Evolutionary conservation across 2,888 invertebrate species (phyloP).

Genomic region (Aphidius colemani): DNA sequence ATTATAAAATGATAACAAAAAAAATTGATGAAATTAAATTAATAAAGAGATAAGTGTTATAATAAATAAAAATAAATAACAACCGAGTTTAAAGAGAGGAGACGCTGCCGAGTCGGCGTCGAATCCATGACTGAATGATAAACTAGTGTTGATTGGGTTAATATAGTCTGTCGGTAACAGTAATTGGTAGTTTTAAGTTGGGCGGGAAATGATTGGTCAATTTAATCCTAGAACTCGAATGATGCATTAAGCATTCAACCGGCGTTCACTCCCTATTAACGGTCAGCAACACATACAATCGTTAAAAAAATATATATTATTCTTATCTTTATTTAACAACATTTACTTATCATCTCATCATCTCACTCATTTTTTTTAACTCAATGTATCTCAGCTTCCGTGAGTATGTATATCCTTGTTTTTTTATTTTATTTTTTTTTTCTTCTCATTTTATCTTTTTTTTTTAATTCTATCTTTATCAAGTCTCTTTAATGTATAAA

Average conservation of each 20-base stretch:
- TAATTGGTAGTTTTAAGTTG: constrained; percentile 66
- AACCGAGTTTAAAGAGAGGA: too few species aligned
- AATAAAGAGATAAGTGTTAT: too few species aligned
- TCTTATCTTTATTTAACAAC: not conserved
- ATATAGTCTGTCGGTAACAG: constrained; percentile 68
- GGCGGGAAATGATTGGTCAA: constrained; percentile 61
- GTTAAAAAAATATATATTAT: not conserved
- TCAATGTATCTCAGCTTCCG: not conserved
- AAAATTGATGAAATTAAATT: too few species aligned
- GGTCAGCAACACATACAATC: constrained; percentile 36
- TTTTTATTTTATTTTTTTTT: constrained; percentile 17
- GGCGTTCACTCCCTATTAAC: constrained; percentile 59
- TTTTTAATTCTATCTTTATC: constrained; percentile 20
- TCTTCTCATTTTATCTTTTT: constrained; percentile 25
- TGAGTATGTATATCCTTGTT: constrained; percentile 10
- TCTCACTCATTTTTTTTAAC: not conserved
- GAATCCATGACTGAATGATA: constrained; percentile 65
- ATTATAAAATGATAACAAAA: too few species aligned
- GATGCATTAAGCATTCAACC: constrained; percentile 59
- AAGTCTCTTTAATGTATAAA: not conserved
- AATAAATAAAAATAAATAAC: too few species aligned
- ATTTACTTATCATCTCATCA: constrained; percentile 1
- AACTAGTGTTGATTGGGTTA: constrained; percentile 70
- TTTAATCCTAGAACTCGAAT: constrained; percentile 57
- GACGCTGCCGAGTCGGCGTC: constrained; percentile 59